Conservation (phyloP, 2,113 vertebrate species). For the Atlantisia rogersi region DNA sequence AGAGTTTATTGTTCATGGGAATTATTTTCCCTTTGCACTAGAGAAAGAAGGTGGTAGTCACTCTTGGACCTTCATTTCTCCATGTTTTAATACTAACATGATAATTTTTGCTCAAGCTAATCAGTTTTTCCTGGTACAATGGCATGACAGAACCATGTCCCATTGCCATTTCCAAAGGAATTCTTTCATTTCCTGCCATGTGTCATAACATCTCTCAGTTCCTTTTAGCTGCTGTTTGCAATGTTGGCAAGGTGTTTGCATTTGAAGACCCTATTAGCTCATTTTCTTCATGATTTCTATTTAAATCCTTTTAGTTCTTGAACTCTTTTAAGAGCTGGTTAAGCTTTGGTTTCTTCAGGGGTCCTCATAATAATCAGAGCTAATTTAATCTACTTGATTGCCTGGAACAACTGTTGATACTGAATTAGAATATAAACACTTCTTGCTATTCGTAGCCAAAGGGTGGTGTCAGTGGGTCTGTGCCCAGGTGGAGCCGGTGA, state of each 20-base stretch:
- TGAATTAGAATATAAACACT: neutral
- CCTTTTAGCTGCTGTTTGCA: neutral
- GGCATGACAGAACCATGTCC: neutral
- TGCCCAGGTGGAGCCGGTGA: too few relatives aligned
- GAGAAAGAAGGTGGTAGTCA: neutral
- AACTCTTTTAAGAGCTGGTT: neutral
- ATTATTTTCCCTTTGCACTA: neutral
- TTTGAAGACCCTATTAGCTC: neutral
- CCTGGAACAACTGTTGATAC: neutral
- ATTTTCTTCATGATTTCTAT: neutral
- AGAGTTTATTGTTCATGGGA: neutral
- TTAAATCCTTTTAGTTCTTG: neutral
- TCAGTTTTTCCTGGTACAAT: neutral
- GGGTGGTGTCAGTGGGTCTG: too few relatives aligned
- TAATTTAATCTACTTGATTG: neutral
- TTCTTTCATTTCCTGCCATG: neutral
- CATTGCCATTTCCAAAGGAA: neutral
- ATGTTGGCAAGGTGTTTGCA: neutral
- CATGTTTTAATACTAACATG: neutral
- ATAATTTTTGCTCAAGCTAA: neutral
- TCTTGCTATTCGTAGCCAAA: neutral
- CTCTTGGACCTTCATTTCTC: neutral
- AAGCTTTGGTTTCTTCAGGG: neutral
- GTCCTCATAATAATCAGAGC: neutral
- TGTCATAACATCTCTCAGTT: neutral